These are phyloP conservation scores for Lasioglossum pauxillum DNA, from an alignment of 2,888 invertebrate species.

Conservation along the genomic window DNA sequence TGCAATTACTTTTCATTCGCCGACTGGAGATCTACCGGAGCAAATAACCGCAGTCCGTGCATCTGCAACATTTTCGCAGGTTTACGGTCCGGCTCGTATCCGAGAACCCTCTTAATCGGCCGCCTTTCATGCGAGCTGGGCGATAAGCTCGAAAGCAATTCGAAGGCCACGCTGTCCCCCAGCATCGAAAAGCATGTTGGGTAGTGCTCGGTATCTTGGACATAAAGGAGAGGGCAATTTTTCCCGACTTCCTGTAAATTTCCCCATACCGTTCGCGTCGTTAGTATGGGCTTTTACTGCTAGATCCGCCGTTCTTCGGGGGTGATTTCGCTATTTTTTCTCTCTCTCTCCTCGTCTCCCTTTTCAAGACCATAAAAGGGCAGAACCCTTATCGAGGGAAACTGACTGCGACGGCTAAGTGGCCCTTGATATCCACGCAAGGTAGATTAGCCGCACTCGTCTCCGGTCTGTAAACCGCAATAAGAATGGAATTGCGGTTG, in stretches of 20 bases:
- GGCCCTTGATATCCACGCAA: slow-evolving; percentile 13
- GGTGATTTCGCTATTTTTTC: neutral
- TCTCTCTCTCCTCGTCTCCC: neutral
- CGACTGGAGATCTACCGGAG: neutral
- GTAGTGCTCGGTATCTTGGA: slow-evolving; percentile 4
- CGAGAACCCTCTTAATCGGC: slow-evolving; percentile 20
- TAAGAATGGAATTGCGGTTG: slow-evolving; percentile 5
- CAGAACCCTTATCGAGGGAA: slow-evolving; percentile 10
- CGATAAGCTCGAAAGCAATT: slow-evolving; percentile 11
- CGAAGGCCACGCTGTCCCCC: neutral
- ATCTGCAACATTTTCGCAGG: slow-evolving; percentile 23
- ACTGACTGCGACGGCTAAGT: slow-evolving; percentile 11
- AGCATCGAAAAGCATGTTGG: neutral
- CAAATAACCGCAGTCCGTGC: neutral
- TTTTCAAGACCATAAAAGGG: neutral
- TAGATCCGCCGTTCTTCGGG: neutral
- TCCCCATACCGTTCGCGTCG: neutral
- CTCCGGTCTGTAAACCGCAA: neutral
- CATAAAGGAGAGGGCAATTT: slow-evolving; percentile 1
- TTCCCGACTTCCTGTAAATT: slow-evolving; percentile 3
- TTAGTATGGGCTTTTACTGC: neutral
- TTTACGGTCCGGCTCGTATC: slow-evolving; percentile 35
- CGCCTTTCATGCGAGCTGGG: neutral
- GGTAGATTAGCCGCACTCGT: slow-evolving; percentile 2
- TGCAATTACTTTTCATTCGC: neutral